Base-by-base conservation (phyloP, 1,140 invertebrate species). In the Drosophila sproati region DNA sequence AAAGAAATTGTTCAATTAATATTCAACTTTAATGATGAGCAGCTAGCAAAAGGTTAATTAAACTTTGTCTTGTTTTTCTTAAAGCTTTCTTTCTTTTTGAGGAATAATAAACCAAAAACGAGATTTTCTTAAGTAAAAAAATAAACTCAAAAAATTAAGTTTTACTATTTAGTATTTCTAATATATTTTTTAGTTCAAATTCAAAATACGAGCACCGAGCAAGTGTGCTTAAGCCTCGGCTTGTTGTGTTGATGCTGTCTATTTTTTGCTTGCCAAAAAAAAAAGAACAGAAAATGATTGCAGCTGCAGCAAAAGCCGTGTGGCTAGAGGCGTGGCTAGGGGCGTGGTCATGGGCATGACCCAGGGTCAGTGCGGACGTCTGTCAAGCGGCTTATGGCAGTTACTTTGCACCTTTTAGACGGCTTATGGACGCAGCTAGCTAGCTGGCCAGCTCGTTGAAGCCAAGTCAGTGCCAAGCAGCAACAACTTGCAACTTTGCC, bases 381-480 rank as follows among this genome's bases (percentile, higher is more conserved):
- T 43, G 56, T 4, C 81, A 88, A 89, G 80, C 83, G 54, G 83
- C 83, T 88, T 88, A 88, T 55, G 85, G 85, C 83, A 88, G 83
- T 83, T 88, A 88, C 83, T 88, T 89, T 89, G 80, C 85, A 88
- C 85, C 85, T 89, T 89, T 85, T 85, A 71, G 85, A 59, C 80
- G 62, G 85, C 80, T 89, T 89, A 83, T 64, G 64, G 41, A 37
- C 5, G 35, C 35, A 37, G 57, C 2, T 34, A 55, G 70, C 37
- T 45, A 48, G 31, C 4, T 7, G 32, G 52, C 52, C 52, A 64
- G 54, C 52, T 32, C 45, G 64, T 52, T 50, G 83, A 88, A 88
- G 83, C 83, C 83, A 77, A 69, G 63, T 62, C 51, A 80, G 73
- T 88, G 82, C 83, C 61, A 79, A 4, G 50, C 35, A 55, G 28